Base-by-base conservation (phyloP, 64 coral and sea anemone genomes). In the Pocillopora verrucosa region DNA sequence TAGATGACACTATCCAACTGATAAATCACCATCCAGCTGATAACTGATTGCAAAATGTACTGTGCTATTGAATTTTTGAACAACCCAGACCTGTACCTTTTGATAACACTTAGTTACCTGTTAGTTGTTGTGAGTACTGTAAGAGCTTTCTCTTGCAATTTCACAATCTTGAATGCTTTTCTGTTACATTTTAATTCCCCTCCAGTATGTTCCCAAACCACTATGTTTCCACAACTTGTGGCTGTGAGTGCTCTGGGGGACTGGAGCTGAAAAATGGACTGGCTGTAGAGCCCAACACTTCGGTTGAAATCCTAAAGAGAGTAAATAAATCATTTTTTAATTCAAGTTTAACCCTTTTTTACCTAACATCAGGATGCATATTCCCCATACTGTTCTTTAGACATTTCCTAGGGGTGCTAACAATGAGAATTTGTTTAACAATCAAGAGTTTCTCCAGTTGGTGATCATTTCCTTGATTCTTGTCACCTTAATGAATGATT, bases 91-190 rank as follows among this genome's bases (percentile, higher is more conserved):
- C 30, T 30, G 7, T 7, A 1, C 41, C 41, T 51, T 51, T 51
- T 51, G 25, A 70, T n/a, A 70, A 9, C 5, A 11, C 19, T 24
- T 76, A 58, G 87, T 83, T 91, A 99, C 97, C 89, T 99, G 78
- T 99, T 91, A 65, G 88, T 80, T 62, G 89, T 88, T 10, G 94
- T 95, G 61, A 99, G 90, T 25, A 99, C 94, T 69, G 94, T 99
- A 13, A 99, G 78, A 59, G 90, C 97, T 72, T 93, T 99, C 59
- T 99, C 97, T 24, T 99, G 97, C 1, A 99, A 82, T 84, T 95
- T 95, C 30, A 99, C 97, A 76, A 99, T 99, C 94, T 99, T 99
- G 61, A 99, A 95, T 13, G 97, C 97, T 75, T 99, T 99, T 68
- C 97, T 93, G 83, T 99, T 93, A 37, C 97, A 99, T 36, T 88